Evolutionary conservation across 2,888 invertebrate genomes (phyloP).

Genomic region (Ormyrus thymus): DNA sequence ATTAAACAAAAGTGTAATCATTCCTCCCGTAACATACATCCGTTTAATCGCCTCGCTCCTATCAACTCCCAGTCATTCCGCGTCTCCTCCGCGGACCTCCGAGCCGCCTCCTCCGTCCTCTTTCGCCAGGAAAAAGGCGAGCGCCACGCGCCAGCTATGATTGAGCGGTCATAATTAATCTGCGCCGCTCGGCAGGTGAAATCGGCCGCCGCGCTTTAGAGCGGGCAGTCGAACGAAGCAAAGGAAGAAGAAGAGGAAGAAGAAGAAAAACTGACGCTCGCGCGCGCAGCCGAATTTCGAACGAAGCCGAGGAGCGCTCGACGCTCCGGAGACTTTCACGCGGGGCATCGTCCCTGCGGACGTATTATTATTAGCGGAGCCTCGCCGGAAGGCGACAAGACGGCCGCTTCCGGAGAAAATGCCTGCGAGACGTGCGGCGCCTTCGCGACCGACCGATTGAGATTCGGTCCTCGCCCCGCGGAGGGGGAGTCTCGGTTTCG

Average conservation of each 20-base stretch:
- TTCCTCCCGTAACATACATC: too few species aligned
- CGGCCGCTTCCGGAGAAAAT: conserved; percentile 30
- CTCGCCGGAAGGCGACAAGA: conserved; percentile 16
- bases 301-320: not conserved
- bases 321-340: conserved; percentile 18
- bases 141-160: too few species aligned
- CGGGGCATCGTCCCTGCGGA: not conserved
- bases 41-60: too few species aligned
- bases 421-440: conserved; percentile 15
- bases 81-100: too few species aligned
- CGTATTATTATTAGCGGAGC: conserved; percentile 12
- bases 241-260: too few species aligned
- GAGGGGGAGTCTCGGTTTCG: too few species aligned
- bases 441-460: not conserved
- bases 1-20: too few species aligned
- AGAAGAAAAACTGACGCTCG: too few species aligned
- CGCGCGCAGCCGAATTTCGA: not conserved
- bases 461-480: conserved; percentile 10
- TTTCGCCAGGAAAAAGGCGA: too few species aligned
- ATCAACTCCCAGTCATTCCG: too few species aligned
- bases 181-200: not conserved
- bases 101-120: too few species aligned
- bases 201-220: not conserved
- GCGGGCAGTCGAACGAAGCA: not conserved
- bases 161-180: too few species aligned